Base-by-base conservation (phyloP, 30 jellyfish, hydroid and myxozoan species). In the Mastigias papua region DNA sequence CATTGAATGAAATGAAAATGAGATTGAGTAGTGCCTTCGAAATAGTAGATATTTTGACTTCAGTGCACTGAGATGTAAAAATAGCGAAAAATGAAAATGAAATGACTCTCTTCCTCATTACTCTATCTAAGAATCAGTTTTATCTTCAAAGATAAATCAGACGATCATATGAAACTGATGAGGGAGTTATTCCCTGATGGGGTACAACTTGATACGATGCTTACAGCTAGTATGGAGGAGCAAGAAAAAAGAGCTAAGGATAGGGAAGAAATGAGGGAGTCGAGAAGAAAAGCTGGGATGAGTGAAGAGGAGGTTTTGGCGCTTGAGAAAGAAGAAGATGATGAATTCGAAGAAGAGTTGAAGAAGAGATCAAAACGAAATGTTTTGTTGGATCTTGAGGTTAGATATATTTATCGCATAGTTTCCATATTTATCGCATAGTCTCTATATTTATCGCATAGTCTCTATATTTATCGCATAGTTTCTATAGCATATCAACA, bases 291-390 rank as follows among this genome's bases (percentile, higher is more conserved):
- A 34, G 86, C 81, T 42, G 97, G 97, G 49, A 75, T 86, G 96
- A 82, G 93, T 27, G 93, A 93, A 23, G 88, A 82, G 23, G 98
- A 88, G 69, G 89, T 88, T 42, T 83, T 34, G 13, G 88, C 84
- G n/a, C 63, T 83, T 34, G 98, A 93, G 42, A 48, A 57, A 69
- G 81, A 67, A 33, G 98, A 93, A 64, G 97, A 93, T 60, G 81
- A 49, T 48, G 30, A 83, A 50, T 88, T 42, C 76, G 97, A 88
- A 60, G 97, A 89, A 57, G 94, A 68, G 25, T 25, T 88, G 84
- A 72, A 74, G 69, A 86, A 88, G 51, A 78, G 68, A 69, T 82
- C 97, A n/a, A 58, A 93, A 0, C 88, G 86, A 71, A 93, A 87
- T 82, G 69, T 70, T 16, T 60, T 88, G 67, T 35, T 88, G 28